Evolutionary conservation across 2,888 invertebrate genomes (phyloP).

Genomic region (Brachyptera risi): DNA sequence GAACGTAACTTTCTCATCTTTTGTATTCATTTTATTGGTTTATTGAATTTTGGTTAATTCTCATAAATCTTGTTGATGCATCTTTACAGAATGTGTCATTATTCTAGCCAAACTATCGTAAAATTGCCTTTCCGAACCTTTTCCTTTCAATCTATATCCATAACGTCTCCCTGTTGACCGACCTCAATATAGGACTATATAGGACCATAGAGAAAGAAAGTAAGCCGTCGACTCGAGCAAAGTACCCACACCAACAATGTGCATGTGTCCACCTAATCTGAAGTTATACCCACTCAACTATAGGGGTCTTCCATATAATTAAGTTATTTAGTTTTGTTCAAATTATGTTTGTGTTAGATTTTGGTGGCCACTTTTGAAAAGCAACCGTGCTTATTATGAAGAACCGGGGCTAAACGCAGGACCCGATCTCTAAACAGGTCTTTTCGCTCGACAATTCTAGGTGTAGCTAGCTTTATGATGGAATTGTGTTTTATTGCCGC

Average conservation of each 20-base stretch:
- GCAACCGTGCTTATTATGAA: not conserved
- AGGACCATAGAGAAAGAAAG: slow-evolving; percentile 6
- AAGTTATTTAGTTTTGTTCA: not conserved
- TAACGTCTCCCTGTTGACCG: not conserved
- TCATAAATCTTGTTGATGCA: too few relatives aligned
- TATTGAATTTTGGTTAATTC: too few relatives aligned
- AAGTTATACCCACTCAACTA: not conserved
- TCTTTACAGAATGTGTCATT: too few relatives aligned
- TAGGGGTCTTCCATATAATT: not conserved
- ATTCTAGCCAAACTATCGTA: not conserved
- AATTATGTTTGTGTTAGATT: not conserved
- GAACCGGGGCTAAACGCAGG: not conserved
- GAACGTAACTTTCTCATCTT: too few relatives aligned
- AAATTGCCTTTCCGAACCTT: slow-evolving; percentile 1
- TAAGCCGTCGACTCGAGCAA: not conserved
- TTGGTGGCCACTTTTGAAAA: not conserved
- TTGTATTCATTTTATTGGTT: too few relatives aligned
- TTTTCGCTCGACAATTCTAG: slow-evolving; percentile 1
- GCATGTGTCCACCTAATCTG: not conserved
- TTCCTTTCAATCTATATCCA: not conserved
- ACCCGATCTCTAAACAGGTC: too few relatives aligned
- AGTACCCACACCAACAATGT: not conserved
- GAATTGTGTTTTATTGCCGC: not conserved
- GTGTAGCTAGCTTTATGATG: not conserved
- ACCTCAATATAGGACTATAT: too few relatives aligned